Evolutionary conservation across 2,113 vertebrate species (phyloP).

Genomic region (Hucho hucho): DNA sequence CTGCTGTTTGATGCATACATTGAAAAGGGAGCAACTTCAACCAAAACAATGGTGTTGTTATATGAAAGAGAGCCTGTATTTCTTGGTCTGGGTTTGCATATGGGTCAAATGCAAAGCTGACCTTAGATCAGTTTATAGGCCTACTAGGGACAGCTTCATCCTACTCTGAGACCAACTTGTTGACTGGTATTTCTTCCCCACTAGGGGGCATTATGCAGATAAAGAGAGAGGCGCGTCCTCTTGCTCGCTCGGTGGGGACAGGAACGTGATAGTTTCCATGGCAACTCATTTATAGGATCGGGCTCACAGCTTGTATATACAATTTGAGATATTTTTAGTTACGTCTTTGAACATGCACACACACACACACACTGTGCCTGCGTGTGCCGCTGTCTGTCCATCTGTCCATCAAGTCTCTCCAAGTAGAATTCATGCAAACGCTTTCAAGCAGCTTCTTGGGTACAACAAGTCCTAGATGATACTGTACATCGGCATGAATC

Average conservation of each 20-base stretch:
- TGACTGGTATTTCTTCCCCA: constrained; percentile 7
- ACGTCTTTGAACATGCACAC: constrained; percentile 46
- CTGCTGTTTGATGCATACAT: no score
- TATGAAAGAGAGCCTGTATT: no score
- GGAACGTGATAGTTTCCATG: constrained; percentile 76
- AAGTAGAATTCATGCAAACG: neutral
- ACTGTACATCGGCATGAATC: neutral
- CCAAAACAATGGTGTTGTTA: no score
- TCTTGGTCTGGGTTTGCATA: no score
- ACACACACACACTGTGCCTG: constrained; percentile 12
- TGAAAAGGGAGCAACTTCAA: no score
- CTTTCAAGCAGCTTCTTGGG: neutral
- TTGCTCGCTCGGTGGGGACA: constrained; percentile 49
- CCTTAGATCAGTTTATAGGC: no score
- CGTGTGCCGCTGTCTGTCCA: constrained; percentile 44
- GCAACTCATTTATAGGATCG: constrained; percentile 64
- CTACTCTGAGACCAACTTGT: neutral
- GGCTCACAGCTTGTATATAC: constrained; percentile 70
- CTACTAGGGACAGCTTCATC: neutral
- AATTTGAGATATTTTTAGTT: constrained; percentile 73
- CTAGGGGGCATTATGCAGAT: constrained; percentile 21
- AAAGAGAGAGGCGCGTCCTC: constrained; percentile 33
- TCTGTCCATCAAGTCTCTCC: constrained; percentile 43
- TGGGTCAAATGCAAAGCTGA: no score
- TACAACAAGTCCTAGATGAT: neutral